Conservation (phyloP, 2,888 invertebrate species). For the Callyntrura sp. region DNA sequence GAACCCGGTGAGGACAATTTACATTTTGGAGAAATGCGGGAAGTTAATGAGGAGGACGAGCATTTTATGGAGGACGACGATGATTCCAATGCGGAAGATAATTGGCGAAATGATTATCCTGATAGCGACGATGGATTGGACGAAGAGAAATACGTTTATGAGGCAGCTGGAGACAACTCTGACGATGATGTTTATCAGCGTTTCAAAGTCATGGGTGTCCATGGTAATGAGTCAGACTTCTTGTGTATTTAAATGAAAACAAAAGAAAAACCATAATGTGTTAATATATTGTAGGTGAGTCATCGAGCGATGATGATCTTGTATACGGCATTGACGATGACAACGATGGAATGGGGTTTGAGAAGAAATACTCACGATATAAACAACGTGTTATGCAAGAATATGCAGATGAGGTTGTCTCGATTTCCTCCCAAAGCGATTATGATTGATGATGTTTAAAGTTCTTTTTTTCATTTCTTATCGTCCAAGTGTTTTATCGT, state of each 20-base stretch:
- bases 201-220: conserved; percentile 5
- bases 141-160: conserved; percentile 37
- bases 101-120: conserved; percentile 93
- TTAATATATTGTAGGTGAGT: conserved; percentile 46
- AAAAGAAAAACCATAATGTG: too few relatives aligned
- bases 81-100: conserved; percentile 92
- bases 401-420: conserved; percentile 75
- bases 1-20: conserved; percentile 63
- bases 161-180: neutral
- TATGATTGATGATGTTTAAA: conserved; percentile 29
- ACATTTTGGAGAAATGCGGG: conserved; percentile 60
- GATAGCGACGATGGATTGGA: conserved; percentile 87
- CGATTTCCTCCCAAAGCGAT: conserved; percentile 70
- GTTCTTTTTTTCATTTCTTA: too few relatives aligned
- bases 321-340: conserved; percentile 74
- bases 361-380: conserved; percentile 50
- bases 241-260: too few relatives aligned
- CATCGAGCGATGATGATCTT: conserved; percentile 76
- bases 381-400: conserved; percentile 55
- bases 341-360: conserved; percentile 44
- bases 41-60: conserved; percentile 83
- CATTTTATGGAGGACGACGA: conserved; percentile 86
- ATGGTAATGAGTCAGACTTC: too few relatives aligned
- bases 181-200: conserved; percentile 3
- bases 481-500: too few relatives aligned